Conservation (phyloP, 2,113 vertebrate species). For the Paracanthobrama guichenoti region DNA sequence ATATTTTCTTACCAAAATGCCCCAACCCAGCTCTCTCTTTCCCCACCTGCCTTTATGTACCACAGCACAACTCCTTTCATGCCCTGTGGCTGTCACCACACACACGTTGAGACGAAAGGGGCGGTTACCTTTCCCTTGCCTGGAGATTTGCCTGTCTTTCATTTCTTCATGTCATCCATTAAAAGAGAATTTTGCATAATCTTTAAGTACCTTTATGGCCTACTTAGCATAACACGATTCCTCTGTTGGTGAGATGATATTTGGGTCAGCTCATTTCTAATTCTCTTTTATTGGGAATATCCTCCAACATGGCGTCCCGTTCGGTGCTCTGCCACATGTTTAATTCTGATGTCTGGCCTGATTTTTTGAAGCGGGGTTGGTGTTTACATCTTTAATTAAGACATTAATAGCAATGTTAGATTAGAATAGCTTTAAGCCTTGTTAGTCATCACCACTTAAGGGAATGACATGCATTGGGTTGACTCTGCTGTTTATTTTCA, state of each 20-base stretch:
- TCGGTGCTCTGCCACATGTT: conserved; percentile 68
- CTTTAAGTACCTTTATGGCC: conserved; percentile 79
- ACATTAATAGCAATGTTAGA: conserved; percentile 54
- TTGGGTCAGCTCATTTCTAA: conserved; percentile 83
- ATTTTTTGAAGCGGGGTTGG: conserved; percentile 76
- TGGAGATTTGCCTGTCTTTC: conserved; percentile 57
- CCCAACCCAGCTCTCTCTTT: conserved; percentile 3
- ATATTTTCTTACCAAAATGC: background rate
- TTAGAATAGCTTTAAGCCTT: conserved; percentile 49
- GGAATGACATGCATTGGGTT: background rate
- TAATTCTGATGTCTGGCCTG: conserved; percentile 79
- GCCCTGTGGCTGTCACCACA: conserved; percentile 34
- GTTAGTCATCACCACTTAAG: conserved; percentile 48
- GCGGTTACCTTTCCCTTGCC: conserved; percentile 40
- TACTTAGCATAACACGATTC: conserved; percentile 80
- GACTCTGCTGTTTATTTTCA: background rate
- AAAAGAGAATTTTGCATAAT: conserved; percentile 76
- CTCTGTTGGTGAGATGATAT: conserved; percentile 79
- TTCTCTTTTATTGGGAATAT: conserved; percentile 80
- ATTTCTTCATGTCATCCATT: conserved; percentile 63
- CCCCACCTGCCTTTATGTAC: conserved; percentile 23
- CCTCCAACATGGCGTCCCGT: conserved; percentile 71
- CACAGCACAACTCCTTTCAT: conserved; percentile 19
- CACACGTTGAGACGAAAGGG: conserved; percentile 19
- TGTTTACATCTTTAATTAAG: conserved; percentile 81